These are phyloP conservation scores for Tipula lateralis DNA, from an alignment of 2,888 invertebrate species.

Conservation along the genomic window DNA sequence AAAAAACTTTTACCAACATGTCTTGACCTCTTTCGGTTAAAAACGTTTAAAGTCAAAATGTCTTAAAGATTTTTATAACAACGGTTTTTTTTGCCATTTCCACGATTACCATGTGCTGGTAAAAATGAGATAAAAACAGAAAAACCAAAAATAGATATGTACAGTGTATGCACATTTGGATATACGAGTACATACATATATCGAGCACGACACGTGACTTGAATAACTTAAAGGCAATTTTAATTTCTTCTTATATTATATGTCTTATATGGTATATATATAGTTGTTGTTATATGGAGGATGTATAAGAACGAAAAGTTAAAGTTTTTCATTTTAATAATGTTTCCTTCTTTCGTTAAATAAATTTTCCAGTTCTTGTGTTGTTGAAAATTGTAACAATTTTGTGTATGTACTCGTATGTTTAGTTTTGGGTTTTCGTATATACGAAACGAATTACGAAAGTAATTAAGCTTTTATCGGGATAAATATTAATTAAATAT, in stretches of 20 bases:
- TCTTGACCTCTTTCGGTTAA: constrained; percentile 26
- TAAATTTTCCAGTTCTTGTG: neutral
- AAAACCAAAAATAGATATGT: neutral
- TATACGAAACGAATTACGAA: neutral
- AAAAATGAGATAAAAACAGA: neutral
- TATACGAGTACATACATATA: neutral
- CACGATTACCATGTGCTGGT: constrained; percentile 6
- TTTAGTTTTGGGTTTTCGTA: neutral
- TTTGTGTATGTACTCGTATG: too few relatives aligned
- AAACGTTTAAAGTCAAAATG: constrained; percentile 5
- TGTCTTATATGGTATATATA: neutral
- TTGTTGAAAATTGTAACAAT: neutral
- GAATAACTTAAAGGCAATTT: constrained; percentile 19
- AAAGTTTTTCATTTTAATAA: constrained; percentile 16
- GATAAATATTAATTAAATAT: neutral
- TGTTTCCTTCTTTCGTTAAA: neutral
- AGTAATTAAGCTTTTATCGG: neutral
- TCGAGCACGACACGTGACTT: neutral
- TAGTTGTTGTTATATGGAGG: neutral
- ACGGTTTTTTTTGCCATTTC: neutral
- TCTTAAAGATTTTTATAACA: constrained; percentile 7
- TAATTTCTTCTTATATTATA: neutral
- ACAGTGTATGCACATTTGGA: neutral
- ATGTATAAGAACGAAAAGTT: neutral
- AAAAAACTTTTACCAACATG: constrained; percentile 11